Evolutionary conservation across 2,888 invertebrate species (phyloP).

Genomic region (Amorpha juglandis): DNA sequence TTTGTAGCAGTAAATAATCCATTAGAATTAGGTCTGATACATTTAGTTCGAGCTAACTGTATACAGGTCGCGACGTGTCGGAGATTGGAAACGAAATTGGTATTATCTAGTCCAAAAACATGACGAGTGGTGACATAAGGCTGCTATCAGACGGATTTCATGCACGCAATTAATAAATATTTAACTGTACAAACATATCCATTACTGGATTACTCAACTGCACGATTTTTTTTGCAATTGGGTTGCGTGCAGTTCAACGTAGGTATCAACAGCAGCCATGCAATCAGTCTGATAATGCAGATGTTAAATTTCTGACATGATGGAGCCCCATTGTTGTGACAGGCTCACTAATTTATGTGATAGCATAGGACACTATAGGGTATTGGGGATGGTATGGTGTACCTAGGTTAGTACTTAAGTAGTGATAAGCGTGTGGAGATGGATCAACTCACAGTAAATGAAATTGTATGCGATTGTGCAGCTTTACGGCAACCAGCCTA

Average conservation of each 20-base stretch:
- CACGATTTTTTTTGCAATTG: neutral
- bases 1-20: too few relatives aligned
- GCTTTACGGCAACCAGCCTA: too few relatives aligned
- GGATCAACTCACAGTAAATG: neutral
- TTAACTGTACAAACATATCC: neutral
- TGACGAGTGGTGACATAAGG: neutral
- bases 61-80: neutral
- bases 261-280: too few relatives aligned
- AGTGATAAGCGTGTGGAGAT: neutral
- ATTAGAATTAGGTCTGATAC: neutral
- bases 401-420: neutral
- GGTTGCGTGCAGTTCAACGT: too few relatives aligned
- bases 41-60: conserved; percentile 11
- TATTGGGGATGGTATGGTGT: conserved; percentile 5
- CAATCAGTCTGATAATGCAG: neutral
- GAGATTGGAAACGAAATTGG: conserved; percentile 3
- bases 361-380: neutral
- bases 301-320: neutral
- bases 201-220: too few relatives aligned
- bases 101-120: conserved; percentile 12
- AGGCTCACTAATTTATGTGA: neutral
- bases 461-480: too few relatives aligned
- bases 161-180: neutral
- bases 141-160: neutral
- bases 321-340: neutral